Evolutionary conservation across 1,140 invertebrate genomes (phyloP).

Genomic region (Zaprionus ghesquierei): DNA sequence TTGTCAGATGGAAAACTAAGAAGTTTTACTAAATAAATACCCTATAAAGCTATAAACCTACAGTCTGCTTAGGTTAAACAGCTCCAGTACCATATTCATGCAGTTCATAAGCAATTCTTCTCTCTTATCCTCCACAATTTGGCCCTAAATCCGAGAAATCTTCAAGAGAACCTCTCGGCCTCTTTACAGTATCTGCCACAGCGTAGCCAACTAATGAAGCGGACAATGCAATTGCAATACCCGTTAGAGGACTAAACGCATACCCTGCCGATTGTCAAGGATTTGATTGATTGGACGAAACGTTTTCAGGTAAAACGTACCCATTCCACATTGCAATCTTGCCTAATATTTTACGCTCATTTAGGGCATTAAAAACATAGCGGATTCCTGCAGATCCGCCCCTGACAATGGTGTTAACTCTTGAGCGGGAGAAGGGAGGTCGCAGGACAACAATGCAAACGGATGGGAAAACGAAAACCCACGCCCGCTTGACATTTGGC

Average conservation of each 20-base stretch:
- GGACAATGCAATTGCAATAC: constrained; percentile 22
- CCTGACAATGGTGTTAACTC: constrained; percentile 62
- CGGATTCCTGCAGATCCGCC: constrained; percentile 44
- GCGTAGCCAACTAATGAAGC: constrained; percentile 22
- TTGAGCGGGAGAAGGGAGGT: constrained; percentile 40
- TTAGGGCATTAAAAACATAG: constrained; percentile 64
- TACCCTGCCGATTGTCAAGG: constrained; percentile 29
- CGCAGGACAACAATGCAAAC: constrained; percentile 51
- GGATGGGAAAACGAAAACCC: constrained; percentile 73
- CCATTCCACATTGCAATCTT: too few relatives aligned
- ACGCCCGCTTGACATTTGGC: constrained; percentile 79
- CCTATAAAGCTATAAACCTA: too few relatives aligned
- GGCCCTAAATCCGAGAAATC: neutral
- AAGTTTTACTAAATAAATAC: too few relatives aligned
- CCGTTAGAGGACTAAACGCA: constrained; percentile 27
- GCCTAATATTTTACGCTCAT: constrained; percentile 80
- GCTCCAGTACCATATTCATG: too few relatives aligned
- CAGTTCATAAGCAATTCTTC: neutral
- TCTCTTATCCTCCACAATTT: neutral
- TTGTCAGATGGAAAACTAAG: neutral
- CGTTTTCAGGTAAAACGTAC: constrained; percentile 13
- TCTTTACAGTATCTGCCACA: neutral
- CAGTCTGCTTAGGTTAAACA: too few relatives aligned
- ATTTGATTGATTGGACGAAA: constrained; percentile 64
- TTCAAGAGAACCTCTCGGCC: neutral